A percentile compares a stretch with the other conserved stretches of the same genome.
These are phyloP conservation scores for Ips nitidus DNA, from an alignment of 1,140 invertebrate species.

Conservation along the genomic window DNA sequence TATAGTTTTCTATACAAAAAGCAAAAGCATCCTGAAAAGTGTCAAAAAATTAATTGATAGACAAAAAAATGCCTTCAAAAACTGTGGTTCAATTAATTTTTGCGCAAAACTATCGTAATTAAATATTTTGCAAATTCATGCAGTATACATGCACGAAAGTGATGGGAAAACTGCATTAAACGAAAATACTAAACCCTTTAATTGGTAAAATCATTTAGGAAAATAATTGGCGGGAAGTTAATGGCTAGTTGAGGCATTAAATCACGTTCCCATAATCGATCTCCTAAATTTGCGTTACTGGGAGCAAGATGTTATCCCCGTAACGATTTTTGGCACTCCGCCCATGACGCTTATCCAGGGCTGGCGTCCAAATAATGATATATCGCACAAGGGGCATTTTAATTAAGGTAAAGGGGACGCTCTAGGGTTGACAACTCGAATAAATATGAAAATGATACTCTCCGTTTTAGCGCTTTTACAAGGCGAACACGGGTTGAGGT, in stretches of 20 bases:
- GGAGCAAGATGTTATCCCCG: slow-evolving; percentile 14
- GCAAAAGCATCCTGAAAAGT: too few species aligned
- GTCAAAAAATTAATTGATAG: too few species aligned
- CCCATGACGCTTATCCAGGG: slow-evolving; percentile 19
- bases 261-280: slow-evolving; percentile 1
- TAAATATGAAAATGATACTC: slow-evolving; percentile 24
- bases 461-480: background rate
- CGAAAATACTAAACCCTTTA: too few species aligned
- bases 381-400: slow-evolving; percentile 27
- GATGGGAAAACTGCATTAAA: too few species aligned
- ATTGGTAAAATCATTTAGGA: background rate
- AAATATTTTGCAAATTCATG: too few species aligned
- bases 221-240: background rate
- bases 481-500: too few species aligned
- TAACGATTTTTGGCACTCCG: slow-evolving; percentile 14
- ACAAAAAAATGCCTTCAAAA: too few species aligned
- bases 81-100: too few species aligned
- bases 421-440: slow-evolving; percentile 19
- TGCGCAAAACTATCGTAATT: too few species aligned
- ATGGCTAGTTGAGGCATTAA: background rate
- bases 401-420: slow-evolving; percentile 31
- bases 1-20: too few species aligned
- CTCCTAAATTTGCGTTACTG: slow-evolving; percentile 12
- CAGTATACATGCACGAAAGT: too few species aligned
- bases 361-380: slow-evolving; percentile 30